phyloP scores from a whole-genome alignment of 2,888 invertebrate species.

The Embidobia sp. region DNA sequence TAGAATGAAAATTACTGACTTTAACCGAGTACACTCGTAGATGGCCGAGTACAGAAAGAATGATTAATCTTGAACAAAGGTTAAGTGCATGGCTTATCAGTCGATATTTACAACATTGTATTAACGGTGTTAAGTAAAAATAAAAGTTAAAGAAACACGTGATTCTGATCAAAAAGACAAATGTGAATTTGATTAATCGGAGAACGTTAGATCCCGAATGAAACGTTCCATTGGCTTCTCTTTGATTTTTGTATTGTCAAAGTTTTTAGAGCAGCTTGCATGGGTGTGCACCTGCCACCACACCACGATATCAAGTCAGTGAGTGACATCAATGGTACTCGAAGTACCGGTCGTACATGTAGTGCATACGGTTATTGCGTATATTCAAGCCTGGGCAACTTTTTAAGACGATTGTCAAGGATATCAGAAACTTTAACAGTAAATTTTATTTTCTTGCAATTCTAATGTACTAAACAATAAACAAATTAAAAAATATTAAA shows the following conservation, averaged over 20 bases:
- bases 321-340: conserved; percentile 66
- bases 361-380: conserved; percentile 58
- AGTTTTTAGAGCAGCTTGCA: conserved; percentile 63
- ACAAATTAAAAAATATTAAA: not conserved
- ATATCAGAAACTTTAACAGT: conserved; percentile 3
- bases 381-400: conserved; percentile 46
- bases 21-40: not conserved
- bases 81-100: conserved; percentile 62
- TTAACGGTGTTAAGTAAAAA: conserved; percentile 27
- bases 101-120: conserved; percentile 43
- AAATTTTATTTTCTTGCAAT: no score
- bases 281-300: conserved; percentile 81
- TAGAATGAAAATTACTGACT: conserved; percentile 4
- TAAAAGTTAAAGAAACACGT: conserved; percentile 6
- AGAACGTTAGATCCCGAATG: conserved; percentile 54
- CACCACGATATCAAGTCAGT: conserved; percentile 74
- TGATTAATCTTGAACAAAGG: conserved; percentile 58
- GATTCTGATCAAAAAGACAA: conserved; percentile 16
- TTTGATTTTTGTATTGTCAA: conserved; percentile 30
- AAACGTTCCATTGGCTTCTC: conserved; percentile 63
- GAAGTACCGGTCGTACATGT: conserved; percentile 54
- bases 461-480: no score
- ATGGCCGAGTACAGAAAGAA: conserved; percentile 27
- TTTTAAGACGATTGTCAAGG: conserved; percentile 13
- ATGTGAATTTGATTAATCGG: conserved; percentile 29